These are phyloP conservation scores for Podarcis siculus DNA, from an alignment of 2,797 vertebrate genomes.

Conservation along the genomic window DNA sequence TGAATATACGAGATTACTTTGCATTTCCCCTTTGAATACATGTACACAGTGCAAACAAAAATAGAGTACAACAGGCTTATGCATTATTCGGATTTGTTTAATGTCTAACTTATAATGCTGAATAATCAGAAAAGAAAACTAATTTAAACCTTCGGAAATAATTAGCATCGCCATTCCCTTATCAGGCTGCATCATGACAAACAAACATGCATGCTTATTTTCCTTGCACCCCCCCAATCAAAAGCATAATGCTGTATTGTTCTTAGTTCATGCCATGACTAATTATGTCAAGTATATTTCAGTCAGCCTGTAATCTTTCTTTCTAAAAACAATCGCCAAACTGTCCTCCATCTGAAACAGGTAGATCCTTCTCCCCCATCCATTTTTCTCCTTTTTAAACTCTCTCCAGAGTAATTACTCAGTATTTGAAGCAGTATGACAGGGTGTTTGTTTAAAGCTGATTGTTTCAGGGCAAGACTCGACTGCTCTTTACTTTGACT, in stretches of 20 bases:
- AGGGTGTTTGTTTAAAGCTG: not conserved
- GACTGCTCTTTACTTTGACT: constrained; percentile 1
- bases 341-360: constrained; percentile 3
- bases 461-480: not conserved
- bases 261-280: not conserved
- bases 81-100: constrained; percentile 47
- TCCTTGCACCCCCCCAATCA: constrained; percentile 12
- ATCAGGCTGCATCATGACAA: constrained; percentile 28
- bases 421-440: not conserved
- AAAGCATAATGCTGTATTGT: constrained; percentile 30
- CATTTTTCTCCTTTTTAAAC: not conserved
- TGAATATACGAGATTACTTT: constrained; percentile 67
- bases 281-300: not conserved
- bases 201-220: not conserved
- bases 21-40: constrained; percentile 55
- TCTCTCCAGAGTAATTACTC: not conserved
- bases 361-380: not conserved
- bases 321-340: not conserved
- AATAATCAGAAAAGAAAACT: constrained; percentile 31
- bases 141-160: constrained; percentile 12
- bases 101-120: constrained; percentile 34
- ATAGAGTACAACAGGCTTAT: constrained; percentile 56
- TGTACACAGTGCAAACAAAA: constrained; percentile 35
- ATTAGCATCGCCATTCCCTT: constrained; percentile 30
- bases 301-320: not conserved